Conservation (phyloP, 2,888 invertebrate species). For the Lasioglossum vierecki region DNA sequence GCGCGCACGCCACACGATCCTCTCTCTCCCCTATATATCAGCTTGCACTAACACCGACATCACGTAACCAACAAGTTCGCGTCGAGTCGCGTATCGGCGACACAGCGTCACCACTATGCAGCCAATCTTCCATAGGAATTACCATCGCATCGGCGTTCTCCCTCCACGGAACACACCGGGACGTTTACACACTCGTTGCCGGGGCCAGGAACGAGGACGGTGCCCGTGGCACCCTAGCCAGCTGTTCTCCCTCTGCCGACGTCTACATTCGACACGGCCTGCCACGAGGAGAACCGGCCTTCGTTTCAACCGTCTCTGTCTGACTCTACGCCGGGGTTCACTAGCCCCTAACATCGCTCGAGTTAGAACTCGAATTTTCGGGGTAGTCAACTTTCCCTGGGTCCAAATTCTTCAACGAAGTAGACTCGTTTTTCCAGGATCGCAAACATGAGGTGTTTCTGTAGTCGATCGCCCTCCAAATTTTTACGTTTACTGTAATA, state of each 20-base stretch:
- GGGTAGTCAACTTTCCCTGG: neutral
- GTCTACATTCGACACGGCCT: constrained; percentile 52
- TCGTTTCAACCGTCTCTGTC: constrained; percentile 8
- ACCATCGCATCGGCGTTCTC: constrained; percentile 39
- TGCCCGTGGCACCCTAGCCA: constrained; percentile 60
- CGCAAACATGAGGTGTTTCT: too few species aligned
- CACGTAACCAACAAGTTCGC: constrained; percentile 67
- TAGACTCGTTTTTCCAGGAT: too few species aligned
- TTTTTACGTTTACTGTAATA: too few species aligned
- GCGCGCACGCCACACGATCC: constrained; percentile 49
- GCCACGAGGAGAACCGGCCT: constrained; percentile 13
- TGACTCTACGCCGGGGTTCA: constrained; percentile 18
- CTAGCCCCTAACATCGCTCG: constrained; percentile 13
- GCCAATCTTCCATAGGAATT: constrained; percentile 71
- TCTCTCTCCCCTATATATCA: constrained; percentile 16
- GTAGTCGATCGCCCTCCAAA: too few species aligned
- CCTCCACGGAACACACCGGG: constrained; percentile 8
- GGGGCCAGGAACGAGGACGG: constrained; percentile 55
- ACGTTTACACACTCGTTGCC: constrained; percentile 61
- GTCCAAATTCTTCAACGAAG: too few species aligned
- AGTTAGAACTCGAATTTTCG: neutral
- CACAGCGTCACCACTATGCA: constrained; percentile 67
- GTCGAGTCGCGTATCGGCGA: constrained; percentile 62
- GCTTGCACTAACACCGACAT: constrained; percentile 33
- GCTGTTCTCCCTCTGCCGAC: constrained; percentile 65